Evolutionary conservation across 2,113 vertebrate genomes (phyloP), one percentile per base, ranked within the genome.

Genomic region (Xyrauchen texanus): DNA sequence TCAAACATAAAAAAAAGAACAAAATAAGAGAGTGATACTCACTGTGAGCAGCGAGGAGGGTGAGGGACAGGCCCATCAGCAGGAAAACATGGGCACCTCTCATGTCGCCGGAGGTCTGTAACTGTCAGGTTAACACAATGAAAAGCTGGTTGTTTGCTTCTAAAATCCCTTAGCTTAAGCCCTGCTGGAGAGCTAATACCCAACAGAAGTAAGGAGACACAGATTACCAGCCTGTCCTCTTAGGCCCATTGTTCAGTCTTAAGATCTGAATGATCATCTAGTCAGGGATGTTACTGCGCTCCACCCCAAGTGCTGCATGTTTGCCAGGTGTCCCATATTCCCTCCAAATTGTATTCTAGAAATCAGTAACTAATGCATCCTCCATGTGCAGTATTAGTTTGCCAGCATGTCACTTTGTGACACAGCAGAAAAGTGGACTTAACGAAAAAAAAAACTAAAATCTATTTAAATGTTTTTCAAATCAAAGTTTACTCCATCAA

Each of bases 91-190:
- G 82, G 80, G 89, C 82, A 77, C 89, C 86, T 88, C 88, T 87
- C 95, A 95, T 95, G 89, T 63, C 78, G 87, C 81, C 86, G 88
- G 75, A 81, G 86, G 77, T 88, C 68, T 83, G 21, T 34, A 73
- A 84, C 65, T 77, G 87, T 64, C 89, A 76, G 82, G 86, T 88
- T 89, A 82, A 83, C 83, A 79, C 87, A 85, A 88, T 82, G 86
- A 89, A 92, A 91, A 92, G 85, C 85, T 88, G 85, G 68, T 88
- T 93, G 92, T 92, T 93, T 91, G 91, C 84, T 87, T 84, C 84
- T 83, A 90, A 91, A 92, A 81, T 81, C 85, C 78, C 78, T 88
- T 88, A 93, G 85, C 88, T 90, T 92, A 92, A 90, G 94, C 91
- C 90, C 61, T 8, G 73, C 83, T 79, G 82, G 87, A 91, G 82